Evolutionary conservation across 2,888 invertebrate species (phyloP).

Genomic region (Drosophila anomelani): DNA sequence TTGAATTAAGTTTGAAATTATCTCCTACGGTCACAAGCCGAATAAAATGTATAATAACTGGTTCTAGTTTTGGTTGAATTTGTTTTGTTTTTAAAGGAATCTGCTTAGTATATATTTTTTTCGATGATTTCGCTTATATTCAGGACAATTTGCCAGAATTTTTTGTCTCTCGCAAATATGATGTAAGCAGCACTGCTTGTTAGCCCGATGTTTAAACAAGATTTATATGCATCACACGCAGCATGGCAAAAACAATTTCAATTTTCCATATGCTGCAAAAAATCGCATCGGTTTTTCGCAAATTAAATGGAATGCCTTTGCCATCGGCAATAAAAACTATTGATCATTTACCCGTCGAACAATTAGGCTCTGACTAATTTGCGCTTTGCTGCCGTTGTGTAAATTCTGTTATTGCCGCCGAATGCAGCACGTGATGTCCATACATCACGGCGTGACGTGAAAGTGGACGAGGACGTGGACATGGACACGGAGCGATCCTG

Average conservation of each 20-base stretch:
- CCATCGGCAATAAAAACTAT: constrained; percentile 20
- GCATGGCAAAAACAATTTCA: constrained; percentile 59
- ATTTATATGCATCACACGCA: constrained; percentile 69
- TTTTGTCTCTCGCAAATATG: neutral
- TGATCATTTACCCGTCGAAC: constrained; percentile 32
- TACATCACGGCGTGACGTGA: constrained; percentile 50
- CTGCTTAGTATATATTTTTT: neutral
- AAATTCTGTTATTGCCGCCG: constrained; percentile 29
- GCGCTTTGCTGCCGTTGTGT: constrained; percentile 19
- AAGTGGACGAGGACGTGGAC: constrained; percentile 5
- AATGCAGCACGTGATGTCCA: constrained; percentile 37
- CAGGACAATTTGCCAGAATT: neutral
- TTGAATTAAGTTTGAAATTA: too few species aligned
- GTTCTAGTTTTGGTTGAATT: neutral
- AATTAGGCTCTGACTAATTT: constrained; percentile 37
- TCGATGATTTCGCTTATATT: neutral
- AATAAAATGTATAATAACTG: neutral
- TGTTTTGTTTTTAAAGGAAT: neutral
- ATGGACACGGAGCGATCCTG: constrained; percentile 7
- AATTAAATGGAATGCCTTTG: constrained; percentile 31
- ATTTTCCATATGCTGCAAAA: constrained; percentile 44
- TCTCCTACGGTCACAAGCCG: too few species aligned
- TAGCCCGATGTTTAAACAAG: constrained; percentile 53
- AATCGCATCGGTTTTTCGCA: constrained; percentile 17
- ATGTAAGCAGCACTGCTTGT: constrained; percentile 45